Percentiles rank a stretch among this genome's conserved stretches.
These are phyloP conservation scores for Myotis findleyi DNA, from an alignment of 2,797 vertebrate genomes.

Conservation along the genomic window DNA sequence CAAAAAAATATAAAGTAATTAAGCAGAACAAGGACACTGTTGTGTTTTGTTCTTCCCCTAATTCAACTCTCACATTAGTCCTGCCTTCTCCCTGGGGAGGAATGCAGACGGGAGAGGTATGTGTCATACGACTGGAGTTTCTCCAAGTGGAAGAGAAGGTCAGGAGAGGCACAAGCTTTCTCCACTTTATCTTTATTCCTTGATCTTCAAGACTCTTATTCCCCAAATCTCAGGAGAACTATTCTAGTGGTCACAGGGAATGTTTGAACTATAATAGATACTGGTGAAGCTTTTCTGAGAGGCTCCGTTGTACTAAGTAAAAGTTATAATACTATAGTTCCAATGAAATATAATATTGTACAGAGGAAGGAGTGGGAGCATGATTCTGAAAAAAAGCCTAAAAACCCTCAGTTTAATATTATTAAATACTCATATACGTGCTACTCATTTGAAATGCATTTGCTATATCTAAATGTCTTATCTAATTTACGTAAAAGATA, in stretches of 20 bases:
- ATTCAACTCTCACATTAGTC: not conserved
- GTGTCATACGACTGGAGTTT: not conserved
- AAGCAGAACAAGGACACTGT: not conserved
- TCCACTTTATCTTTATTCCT: not conserved
- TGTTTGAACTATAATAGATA: not conserved
- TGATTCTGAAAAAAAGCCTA: not conserved
- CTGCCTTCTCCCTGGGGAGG: not conserved
- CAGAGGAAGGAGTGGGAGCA: not conserved
- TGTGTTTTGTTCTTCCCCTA: not conserved
- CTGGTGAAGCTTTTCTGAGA: not conserved
- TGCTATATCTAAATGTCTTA: not conserved
- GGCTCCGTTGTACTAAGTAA: not conserved
- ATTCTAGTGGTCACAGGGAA: not conserved
- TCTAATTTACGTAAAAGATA: constrained; percentile 14
- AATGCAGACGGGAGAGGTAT: not conserved
- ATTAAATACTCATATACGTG: not conserved
- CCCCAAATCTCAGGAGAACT: not conserved
- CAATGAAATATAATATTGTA: not conserved
- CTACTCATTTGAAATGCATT: not conserved
- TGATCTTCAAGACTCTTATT: not conserved
- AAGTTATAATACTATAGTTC: not conserved
- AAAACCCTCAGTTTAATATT: not conserved
- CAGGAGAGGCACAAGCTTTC: not conserved
- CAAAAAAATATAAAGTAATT: not conserved
- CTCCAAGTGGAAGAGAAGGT: not conserved